phyloP scores from a whole-genome alignment of 2,113 vertebrate species.

The Myotis brandtii region DNA sequence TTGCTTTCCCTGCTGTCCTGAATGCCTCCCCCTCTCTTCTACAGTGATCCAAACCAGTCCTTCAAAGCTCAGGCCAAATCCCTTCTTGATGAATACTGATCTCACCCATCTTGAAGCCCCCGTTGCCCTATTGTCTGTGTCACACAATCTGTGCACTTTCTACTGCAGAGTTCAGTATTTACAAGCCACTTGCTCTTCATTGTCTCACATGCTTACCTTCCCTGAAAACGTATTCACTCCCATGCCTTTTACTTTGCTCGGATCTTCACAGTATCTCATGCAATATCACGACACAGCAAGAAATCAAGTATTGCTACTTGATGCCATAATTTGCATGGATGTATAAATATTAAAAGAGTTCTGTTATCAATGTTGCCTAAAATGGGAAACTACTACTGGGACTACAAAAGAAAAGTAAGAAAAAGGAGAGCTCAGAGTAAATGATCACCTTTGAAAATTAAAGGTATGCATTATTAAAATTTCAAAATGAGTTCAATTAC shows the following conservation, averaged over 20 bases:
- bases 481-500: constrained; percentile 48
- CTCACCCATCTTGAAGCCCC: constrained; percentile 13
- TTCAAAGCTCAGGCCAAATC: constrained; percentile 71
- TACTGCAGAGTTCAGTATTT: constrained; percentile 33
- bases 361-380: not conserved
- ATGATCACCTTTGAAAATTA: constrained; percentile 30
- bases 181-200: constrained; percentile 13
- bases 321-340: not conserved
- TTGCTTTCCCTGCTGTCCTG: constrained; percentile 60
- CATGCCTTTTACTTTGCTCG: not conserved
- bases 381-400: not conserved
- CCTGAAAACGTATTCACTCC: not conserved
- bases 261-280: not conserved
- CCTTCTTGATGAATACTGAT: constrained; percentile 62
- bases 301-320: not conserved
- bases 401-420: not conserved
- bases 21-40: constrained; percentile 42
- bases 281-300: not conserved
- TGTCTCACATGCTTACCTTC: not conserved
- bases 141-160: constrained; percentile 61
- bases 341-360: not conserved
- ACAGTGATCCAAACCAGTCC: constrained; percentile 60
- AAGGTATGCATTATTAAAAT: not conserved
- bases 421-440: not conserved
- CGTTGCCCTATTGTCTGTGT: not conserved